Evolutionary conservation across 92 coral and sea anemone genomes (phyloP), one percentile per base, ranked within the genome.

Genomic region (Zoanthus sociatus): DNA sequence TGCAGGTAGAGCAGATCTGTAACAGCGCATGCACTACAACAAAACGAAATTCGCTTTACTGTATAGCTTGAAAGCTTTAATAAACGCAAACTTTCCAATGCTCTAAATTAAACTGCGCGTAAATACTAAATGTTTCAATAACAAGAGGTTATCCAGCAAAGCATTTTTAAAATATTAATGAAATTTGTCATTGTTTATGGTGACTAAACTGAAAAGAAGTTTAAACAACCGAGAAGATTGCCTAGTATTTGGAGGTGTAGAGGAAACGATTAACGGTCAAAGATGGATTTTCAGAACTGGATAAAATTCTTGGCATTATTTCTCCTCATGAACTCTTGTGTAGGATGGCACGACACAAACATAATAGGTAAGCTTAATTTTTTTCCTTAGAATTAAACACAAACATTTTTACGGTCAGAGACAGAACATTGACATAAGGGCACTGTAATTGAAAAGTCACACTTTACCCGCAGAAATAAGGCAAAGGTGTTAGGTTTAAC

Each of bases 101-200:
- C 31, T 6, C 16, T 69, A 69, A 31, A 69, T 6, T 69, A 69
- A 31, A 69, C 45, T 7, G 2, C 15, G 12, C 9, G 31, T 31
- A 30, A 69, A 69, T 30, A 69, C 3, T 5, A 8, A 21, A 16
- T 63, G 18, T 42, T 15, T 14, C 10, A 46, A 50, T 5, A 5
- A 46, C 3, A 6, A 46, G 55, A 17, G 54, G 9, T 73, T 7
- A 31, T 13, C 48, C n/a, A 15, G 54, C 11, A 46, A 12, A 10
- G 21, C 17, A 42, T 53, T 16, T 73, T 73, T 89, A 42, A 89
- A 89, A 84, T 73, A 89, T 89, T 33, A 10, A 89, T 68, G 84
- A 76, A 72, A 76, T 84, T 77, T 84, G 91, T 89, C 91, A 89
- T 89, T 83, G 89, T 67, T 89, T 88, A 32, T 75, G 42, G 32